Evolutionary conservation across 2,113 vertebrate genomes (phyloP), one percentile per base, ranked within the genome.

Genomic region (Orthochromis malagaraziensis): DNA sequence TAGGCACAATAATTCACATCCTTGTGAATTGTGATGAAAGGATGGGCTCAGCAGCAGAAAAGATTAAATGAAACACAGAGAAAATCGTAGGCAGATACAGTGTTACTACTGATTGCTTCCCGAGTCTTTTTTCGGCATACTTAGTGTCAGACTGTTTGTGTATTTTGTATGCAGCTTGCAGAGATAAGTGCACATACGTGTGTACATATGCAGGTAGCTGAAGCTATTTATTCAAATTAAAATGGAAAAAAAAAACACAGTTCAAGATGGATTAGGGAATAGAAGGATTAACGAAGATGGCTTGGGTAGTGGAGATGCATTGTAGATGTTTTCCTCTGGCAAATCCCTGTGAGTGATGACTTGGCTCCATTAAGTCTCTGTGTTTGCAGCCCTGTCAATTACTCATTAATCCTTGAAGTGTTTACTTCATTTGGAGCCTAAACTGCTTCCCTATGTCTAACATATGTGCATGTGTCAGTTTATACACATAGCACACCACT

Each of bases 321-420:
- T 83, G 92, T 84, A 85, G 83, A 89, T 94, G 84, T 91, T 91
- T 89, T 90, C 84, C 88, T 92, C 53, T 51, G 19, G 65, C 87
- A 94, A 92, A 95, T 93, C 89, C 86, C 63, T 83, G 90, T 92
- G 92, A 94, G 93, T 95, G 89, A 93, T 93, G 90, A 91, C 91
- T 92, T 45, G 82, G 68, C 81, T 94, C 85, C 88, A 88, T 94
- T 93, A 94, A 89, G 58, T 87, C 91, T 86, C 73, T 31, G 70
- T 88, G 88, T 91, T 90, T 94, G 89, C 82, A 5, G 82, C 21
- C 29, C 81, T 92, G 92, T 93, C 84, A 89, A 88, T 94, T 92
- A 87, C 89, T 91, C 91, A 93, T 92, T 92, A 94, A 93, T 94
- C 94, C 87, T 19, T 88, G 58, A 65, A 85, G 88, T 94, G 90